Base-by-base conservation (phyloP, 2,888 invertebrate genomes). In the Belgica antarctica region DNA sequence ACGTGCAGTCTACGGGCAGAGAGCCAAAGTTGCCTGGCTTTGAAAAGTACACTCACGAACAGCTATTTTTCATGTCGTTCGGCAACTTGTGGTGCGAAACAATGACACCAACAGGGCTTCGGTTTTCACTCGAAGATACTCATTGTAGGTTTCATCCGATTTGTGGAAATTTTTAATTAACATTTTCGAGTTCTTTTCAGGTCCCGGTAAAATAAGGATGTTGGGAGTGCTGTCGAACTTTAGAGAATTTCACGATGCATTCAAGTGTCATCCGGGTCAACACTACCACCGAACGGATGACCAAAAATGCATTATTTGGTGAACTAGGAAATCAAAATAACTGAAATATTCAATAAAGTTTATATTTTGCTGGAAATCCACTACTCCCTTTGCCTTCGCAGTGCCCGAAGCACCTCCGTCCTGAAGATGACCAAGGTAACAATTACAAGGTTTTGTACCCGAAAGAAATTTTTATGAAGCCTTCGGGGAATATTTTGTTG, bases 1-100 rank as follows among this genome's bases (percentile, higher is more conserved):
- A 86, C 75, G 79, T 84, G 62, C 76, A 79, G 57, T 80, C 81
- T 71, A 77, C 82, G 74, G 87, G 87, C 0, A 81, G 81, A 0
- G 91, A 92, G 75, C 78, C 81, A 0, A 80, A 83, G 71, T 80
- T 92, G 70, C 90, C 92, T 0, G 92, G 92, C 1, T 86, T 93
- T 74, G 88, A 89, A 74, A 77, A 85, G 24, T 86, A 86, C 74
- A 83, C 84, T 0, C 84, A 87, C 62, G 87, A 89, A 47, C 93
- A 93, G 76, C 78, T 93, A 71, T 87, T 93, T 77, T 93, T 91
- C 77, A 82, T 93, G 27, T 86, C 90, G 0, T 92, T 87, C 78
- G 92, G 89, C 36, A 92, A 91, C 79, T 82, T 93, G 10, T 94
- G 94, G 94, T 94, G 94, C 77, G 92, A 92, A 77, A 85, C 87